These are phyloP conservation scores for Rhagonycha lutea DNA, from an alignment of 2,888 invertebrate genomes.

Conservation along the genomic window DNA sequence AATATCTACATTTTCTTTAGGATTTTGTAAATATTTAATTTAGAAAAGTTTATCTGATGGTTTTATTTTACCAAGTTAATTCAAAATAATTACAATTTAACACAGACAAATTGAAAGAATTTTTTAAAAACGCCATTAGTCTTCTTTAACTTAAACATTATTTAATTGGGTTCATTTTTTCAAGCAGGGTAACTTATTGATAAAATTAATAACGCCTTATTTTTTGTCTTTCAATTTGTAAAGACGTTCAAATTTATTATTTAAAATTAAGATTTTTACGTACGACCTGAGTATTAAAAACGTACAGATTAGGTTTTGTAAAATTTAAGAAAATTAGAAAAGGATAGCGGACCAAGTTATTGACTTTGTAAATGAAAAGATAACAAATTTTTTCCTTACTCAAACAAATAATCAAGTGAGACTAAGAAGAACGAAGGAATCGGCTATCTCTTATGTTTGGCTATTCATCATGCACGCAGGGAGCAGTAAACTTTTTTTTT, in stretches of 20 bases:
- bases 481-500: slow-evolving; percentile 13
- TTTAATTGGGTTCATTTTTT: not conserved
- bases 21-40: not conserved
- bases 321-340: not conserved
- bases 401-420: slow-evolving; percentile 19
- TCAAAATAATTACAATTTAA: not conserved
- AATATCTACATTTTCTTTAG: too few relatives aligned
- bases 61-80: not conserved
- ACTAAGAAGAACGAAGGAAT: slow-evolving; percentile 7
- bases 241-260: not conserved
- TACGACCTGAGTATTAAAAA: not conserved
- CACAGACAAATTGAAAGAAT: not conserved
- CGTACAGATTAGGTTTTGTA: not conserved
- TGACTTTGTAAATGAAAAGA: slow-evolving; percentile 23
- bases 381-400: slow-evolving; percentile 19
- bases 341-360: not conserved
- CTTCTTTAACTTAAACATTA: not conserved
- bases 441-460: slow-evolving; percentile 7
- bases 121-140: not conserved
- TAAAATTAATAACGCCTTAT: not conserved
- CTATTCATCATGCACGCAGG: not conserved
- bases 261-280: not conserved
- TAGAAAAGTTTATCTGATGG: not conserved
- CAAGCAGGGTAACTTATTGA: not conserved
- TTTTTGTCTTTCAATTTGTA: not conserved